A percentile compares a stretch with the other conserved stretches of the same genome.
phyloP scores from a whole-genome alignment of 2,113 vertebrate genomes.

The Caranx melampygus region DNA sequence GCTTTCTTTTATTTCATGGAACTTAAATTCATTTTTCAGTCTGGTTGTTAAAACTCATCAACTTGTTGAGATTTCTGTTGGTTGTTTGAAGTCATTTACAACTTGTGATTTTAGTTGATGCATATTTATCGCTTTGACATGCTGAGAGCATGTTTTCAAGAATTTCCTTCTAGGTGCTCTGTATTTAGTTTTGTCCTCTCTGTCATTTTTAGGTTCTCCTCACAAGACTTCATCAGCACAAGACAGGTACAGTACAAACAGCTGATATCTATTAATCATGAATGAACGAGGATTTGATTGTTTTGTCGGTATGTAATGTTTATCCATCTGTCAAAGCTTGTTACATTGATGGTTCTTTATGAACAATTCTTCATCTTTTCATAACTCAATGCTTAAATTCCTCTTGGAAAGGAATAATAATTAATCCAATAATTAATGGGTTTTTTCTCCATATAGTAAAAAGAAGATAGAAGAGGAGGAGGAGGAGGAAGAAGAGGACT shows the following conservation, averaged over 20 bases:
- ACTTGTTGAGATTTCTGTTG: too few relatives aligned
- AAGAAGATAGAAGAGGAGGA: conserved; percentile 81
- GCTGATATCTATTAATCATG: neutral
- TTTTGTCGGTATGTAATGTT: neutral
- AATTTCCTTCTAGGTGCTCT: neutral
- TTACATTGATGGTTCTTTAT: neutral
- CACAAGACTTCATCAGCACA: conserved; percentile 38
- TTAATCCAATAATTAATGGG: neutral
- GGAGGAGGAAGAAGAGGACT: conserved; percentile 87
- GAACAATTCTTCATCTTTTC: neutral
- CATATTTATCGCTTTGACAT: neutral
- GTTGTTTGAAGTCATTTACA: neutral
- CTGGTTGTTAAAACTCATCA: neutral
- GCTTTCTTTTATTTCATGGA: too few relatives aligned
- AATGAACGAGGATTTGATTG: neutral
- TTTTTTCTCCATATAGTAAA: conserved; percentile 70
- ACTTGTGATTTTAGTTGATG: neutral
- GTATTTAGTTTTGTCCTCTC: conserved; percentile 30
- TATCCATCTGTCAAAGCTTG: neutral
- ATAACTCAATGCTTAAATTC: neutral
- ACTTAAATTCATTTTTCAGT: neutral
- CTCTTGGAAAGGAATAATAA: neutral
- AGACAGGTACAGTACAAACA: conserved; percentile 65
- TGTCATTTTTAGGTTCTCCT: conserved; percentile 47
- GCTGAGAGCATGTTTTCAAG: neutral